phyloP scores from a whole-genome alignment of 2,797 vertebrate species.

The Babyrousa celebensis region DNA sequence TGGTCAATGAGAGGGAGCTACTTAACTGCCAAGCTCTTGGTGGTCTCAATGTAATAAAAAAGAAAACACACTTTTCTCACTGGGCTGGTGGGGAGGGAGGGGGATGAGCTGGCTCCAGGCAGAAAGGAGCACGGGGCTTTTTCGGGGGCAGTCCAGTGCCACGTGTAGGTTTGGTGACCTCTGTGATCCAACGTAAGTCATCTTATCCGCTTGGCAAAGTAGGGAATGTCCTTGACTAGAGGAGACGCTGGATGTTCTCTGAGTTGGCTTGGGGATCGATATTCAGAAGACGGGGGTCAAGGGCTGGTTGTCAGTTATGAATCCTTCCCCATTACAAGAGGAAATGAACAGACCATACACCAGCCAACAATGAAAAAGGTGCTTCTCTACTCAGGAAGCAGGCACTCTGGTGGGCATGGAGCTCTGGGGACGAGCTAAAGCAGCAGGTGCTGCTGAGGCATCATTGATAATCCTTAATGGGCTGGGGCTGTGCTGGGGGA shows the following conservation, averaged over 20 bases:
- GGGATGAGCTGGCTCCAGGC: background rate
- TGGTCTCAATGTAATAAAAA: conserved; percentile 3
- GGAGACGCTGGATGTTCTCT: background rate
- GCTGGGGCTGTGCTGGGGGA: background rate
- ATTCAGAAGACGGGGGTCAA: background rate
- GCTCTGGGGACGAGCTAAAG: background rate
- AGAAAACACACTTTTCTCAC: background rate
- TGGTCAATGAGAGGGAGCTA: conserved; percentile 18
- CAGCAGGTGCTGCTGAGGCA: background rate
- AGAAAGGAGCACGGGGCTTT: background rate
- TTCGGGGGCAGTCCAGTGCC: background rate
- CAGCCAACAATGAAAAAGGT: background rate
- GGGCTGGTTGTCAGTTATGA: background rate
- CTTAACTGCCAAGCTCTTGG: background rate
- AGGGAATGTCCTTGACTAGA: background rate
- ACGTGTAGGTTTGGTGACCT: background rate
- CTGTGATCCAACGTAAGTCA: background rate
- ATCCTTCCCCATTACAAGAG: background rate
- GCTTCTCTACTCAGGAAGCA: background rate
- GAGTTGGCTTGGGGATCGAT: background rate
- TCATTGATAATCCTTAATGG: background rate
- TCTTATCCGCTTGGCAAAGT: background rate
- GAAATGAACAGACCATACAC: background rate
- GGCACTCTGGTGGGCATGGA: no score
- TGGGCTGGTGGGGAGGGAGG: background rate